Conservation (phyloP, 2,888 invertebrate species). For the Vanessa cardui region DNA sequence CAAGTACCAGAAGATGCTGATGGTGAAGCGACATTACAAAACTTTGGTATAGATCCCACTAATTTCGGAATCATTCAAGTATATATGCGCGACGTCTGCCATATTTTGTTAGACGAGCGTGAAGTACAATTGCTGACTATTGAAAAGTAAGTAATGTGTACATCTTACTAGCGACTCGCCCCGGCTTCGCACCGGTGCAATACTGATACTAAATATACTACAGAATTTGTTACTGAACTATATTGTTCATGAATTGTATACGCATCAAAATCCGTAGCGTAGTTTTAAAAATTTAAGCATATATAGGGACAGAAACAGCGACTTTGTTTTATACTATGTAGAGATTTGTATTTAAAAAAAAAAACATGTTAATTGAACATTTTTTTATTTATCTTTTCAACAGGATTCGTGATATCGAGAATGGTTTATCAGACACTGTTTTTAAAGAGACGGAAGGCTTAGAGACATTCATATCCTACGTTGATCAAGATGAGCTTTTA, state of each 20-base stretch:
- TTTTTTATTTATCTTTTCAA: background rate
- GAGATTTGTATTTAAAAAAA: background rate
- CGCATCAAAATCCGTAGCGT: too few species aligned
- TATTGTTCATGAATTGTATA: too few species aligned
- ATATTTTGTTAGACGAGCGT: slow-evolving; percentile 36
- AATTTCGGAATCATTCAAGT: slow-evolving; percentile 37
- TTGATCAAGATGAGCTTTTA: slow-evolving; percentile 58
- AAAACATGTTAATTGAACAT: background rate
- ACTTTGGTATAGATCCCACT: slow-evolving; percentile 39
- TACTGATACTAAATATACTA: too few species aligned
- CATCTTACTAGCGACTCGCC: too few species aligned
- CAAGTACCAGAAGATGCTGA: slow-evolving; percentile 27
- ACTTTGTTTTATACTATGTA: too few species aligned
- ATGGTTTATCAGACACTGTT: slow-evolving; percentile 29
- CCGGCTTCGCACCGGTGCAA: too few species aligned
- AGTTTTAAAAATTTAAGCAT: too few species aligned
- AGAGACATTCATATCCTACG: slow-evolving; percentile 50
- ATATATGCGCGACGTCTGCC: slow-evolving; percentile 39
- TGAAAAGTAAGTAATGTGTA: slow-evolving; percentile 39
- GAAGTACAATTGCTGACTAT: slow-evolving; percentile 39
- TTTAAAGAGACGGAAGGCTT: slow-evolving; percentile 50
- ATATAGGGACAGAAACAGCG: too few species aligned
- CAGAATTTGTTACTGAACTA: too few species aligned
- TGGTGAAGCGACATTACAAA: slow-evolving; percentile 39
- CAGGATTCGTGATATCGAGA: slow-evolving; percentile 44